Evolutionary conservation across 2,797 vertebrate species (phyloP).

Genomic region (Lerista edwardsae): DNA sequence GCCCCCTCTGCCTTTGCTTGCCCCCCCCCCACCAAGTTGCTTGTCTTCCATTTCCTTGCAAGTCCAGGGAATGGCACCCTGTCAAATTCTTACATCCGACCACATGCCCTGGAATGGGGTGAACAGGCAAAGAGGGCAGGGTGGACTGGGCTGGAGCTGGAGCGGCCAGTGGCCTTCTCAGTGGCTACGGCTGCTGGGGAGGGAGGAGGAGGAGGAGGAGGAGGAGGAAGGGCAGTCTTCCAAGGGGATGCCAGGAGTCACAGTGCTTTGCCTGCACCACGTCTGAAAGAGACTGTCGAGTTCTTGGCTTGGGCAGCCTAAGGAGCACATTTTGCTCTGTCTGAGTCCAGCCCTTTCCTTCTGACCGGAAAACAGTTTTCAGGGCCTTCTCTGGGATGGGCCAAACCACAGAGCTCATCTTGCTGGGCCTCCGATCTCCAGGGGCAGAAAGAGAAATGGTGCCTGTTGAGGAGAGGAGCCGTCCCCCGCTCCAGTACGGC

Average conservation of each 20-base stretch:
- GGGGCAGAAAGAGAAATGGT: no score
- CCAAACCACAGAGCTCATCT: background rate
- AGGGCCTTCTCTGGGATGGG: background rate
- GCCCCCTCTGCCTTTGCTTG: background rate
- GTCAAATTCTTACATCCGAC: background rate
- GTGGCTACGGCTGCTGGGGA: background rate
- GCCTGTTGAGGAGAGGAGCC: background rate
- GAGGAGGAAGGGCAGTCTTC: background rate
- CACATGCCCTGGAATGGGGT: background rate
- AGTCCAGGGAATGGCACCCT: background rate
- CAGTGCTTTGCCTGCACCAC: no score
- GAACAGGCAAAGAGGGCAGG: no score
- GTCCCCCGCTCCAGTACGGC: background rate
- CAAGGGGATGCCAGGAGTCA: background rate
- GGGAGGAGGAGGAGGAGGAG: background rate
- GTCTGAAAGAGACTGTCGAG: background rate
- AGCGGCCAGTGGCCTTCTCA: no score
- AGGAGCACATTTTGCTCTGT: no score
- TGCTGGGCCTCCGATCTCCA: background rate
- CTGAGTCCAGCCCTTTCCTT: no score
- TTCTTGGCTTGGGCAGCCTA: background rate
- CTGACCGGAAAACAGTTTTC: background rate
- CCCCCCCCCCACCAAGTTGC: no score
- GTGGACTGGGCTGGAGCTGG: background rate
- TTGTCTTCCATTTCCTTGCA: no score